Percentiles rank a stretch among this genome's conserved stretches.
These are phyloP conservation scores for Alentia gelatinosa DNA, from an alignment of 2,888 invertebrate species.

Conservation along the genomic window DNA sequence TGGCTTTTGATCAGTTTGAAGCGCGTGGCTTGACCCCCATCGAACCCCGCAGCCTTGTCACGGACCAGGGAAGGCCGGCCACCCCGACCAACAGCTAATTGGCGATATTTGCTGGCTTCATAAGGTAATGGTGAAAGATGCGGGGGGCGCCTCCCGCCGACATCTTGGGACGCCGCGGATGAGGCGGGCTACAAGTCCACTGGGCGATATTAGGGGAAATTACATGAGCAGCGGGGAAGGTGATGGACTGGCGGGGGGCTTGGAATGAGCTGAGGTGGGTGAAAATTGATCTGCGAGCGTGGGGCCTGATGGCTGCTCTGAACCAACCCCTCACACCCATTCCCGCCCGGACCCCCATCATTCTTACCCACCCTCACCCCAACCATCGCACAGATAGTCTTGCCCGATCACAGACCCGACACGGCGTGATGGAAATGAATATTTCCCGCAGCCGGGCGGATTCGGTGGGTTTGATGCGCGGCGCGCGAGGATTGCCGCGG, in stretches of 20 bases:
- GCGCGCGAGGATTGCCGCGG: neutral
- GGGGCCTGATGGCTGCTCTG: neutral
- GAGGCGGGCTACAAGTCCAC: neutral
- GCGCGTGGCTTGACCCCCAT: neutral
- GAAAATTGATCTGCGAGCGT: slow-evolving; percentile 5
- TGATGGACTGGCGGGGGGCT: neutral
- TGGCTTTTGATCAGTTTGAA: slow-evolving; percentile 36
- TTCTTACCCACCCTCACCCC: neutral
- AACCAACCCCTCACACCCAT: no score
- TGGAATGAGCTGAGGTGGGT: neutral
- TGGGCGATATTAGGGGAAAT: slow-evolving; percentile 45
- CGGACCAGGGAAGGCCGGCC: neutral
- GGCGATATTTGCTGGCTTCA: slow-evolving; percentile 28
- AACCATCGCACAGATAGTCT: neutral
- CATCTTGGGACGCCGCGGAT: neutral
- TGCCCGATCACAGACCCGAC: slow-evolving; percentile 19
- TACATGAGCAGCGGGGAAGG: slow-evolving; percentile 22
- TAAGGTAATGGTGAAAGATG: slow-evolving; percentile 23
- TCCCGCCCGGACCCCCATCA: neutral
- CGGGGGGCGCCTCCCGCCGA: neutral
- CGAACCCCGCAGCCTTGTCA: neutral
- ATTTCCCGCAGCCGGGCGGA: neutral
- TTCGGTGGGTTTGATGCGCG: neutral
- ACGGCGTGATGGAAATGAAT: neutral
- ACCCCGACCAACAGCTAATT: slow-evolving; percentile 17